Evolutionary conservation across 92 coral and sea anemone genomes (phyloP).

Genomic region (Paragorgia papillata): DNA sequence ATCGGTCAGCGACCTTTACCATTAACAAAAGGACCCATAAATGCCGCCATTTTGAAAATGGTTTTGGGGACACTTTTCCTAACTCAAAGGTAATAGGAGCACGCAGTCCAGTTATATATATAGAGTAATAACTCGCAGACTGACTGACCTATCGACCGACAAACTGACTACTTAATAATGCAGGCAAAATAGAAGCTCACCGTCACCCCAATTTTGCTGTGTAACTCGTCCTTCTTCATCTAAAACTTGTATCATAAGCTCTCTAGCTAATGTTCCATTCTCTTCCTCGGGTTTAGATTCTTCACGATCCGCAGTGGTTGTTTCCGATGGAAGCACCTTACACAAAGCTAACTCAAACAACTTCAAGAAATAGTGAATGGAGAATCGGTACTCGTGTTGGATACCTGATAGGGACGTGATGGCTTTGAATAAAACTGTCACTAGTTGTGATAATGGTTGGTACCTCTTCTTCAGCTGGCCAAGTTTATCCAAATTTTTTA

Average conservation of each 20-base stretch:
- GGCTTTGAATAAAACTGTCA: conserved; percentile 80
- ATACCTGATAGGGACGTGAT: conserved; percentile 73
- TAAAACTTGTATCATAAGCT: conserved; percentile 60
- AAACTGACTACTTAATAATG: too few relatives aligned
- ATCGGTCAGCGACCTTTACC: too few relatives aligned
- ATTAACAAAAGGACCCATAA: too few relatives aligned
- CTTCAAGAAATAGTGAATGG: conserved; percentile 77
- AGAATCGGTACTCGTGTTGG: conserved; percentile 96
- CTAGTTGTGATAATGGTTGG: conserved; percentile 79
- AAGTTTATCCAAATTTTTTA: conserved; percentile 77
- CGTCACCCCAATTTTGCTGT: conserved; percentile 19
- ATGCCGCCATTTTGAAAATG: too few relatives aligned
- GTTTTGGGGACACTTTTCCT: too few relatives aligned
- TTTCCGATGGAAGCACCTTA: conserved; percentile 42
- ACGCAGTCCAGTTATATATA: too few relatives aligned
- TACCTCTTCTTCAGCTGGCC: conserved; percentile 72
- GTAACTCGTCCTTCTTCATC: conserved; percentile 48
- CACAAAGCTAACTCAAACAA: conserved; percentile 83
- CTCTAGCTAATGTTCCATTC: conserved; percentile 44
- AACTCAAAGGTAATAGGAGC: too few relatives aligned
- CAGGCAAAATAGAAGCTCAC: background rate
- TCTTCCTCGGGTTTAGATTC: conserved; percentile 20
- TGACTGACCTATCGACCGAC: too few relatives aligned
- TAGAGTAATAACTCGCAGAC: too few relatives aligned
- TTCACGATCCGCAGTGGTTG: background rate